Evolutionary conservation across 2,888 invertebrate genomes (phyloP), one percentile per base, ranked within the genome.

Genomic region (Tortrix viridana): DNA sequence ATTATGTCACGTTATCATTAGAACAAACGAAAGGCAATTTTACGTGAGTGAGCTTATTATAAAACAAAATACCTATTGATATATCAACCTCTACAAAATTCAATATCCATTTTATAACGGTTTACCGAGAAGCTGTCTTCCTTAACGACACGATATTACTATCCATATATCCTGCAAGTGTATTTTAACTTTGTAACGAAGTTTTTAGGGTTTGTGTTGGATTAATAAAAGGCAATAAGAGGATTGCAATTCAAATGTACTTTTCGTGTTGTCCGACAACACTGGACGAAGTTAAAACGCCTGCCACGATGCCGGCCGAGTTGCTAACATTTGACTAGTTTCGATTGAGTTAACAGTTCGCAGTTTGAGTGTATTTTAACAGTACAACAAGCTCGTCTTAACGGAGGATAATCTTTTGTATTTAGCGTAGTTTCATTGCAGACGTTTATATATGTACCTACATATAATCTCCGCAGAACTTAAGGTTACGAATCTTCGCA

Each of bases 291-390:
- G 50, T 63, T 63, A 63, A 58, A 63, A 63, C 53, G 58, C 53
- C 47, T 48, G 63, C 58, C 58, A 52, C 47, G 52, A 26, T 52
- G 60, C 41, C 23, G 47, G 16, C 57, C 22, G 57, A 46, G 57
- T 58, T 63, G 22, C 47, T 32, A 63, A 63, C 62, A 63, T 53
- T 62, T 63, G 58, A 58, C 63, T 63, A 48, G 63, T 57, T 63
- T 58, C 63, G 58, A 63, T 63, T 63, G 63, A 63, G 58, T 63
- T 63, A 62, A 7, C 53, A 58, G 53, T 53, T 63, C 18, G 57
- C 52, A 48, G 43, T 58, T 47, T 47, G 41, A 58, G 58, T 32
- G 58, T 58, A 43, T 48, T 46, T 37, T 41, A 47, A 23, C 37
- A 38, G 19, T 26, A 20, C 44, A 50, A 56, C 50, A 49, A 55